Percentiles rank a stretch among this genome's conserved stretches.
These are phyloP conservation scores for Anas georgica DNA, from an alignment of 2,797 vertebrate species.

Conservation along the genomic window DNA sequence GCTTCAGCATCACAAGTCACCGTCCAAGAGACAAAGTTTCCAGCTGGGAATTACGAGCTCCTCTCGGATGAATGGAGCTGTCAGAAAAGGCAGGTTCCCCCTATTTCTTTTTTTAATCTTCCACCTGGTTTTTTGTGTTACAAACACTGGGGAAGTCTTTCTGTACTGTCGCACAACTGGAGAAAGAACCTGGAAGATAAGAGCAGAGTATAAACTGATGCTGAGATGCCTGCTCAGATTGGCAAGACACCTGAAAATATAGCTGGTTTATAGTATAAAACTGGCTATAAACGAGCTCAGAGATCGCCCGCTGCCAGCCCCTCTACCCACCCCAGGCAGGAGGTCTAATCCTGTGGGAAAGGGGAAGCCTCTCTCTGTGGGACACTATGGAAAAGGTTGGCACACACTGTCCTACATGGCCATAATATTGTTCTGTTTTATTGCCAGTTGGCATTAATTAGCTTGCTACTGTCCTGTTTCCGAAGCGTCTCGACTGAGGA, in stretches of 20 bases:
- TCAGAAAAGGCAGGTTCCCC: not conserved
- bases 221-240: not conserved
- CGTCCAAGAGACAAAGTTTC: not conserved
- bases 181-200: not conserved
- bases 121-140: not conserved
- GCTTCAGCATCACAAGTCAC: not conserved
- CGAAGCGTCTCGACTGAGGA: not conserved
- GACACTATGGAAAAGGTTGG: not conserved
- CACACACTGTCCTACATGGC: not conserved
- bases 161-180: not conserved
- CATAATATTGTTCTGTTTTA: not conserved
- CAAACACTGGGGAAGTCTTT: not conserved
- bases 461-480: not conserved
- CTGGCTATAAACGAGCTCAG: not conserved
- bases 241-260: not conserved
- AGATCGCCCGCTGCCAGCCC: not conserved
- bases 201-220: not conserved
- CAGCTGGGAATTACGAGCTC: not conserved
- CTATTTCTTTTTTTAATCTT: not conserved
- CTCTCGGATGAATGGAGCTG: not conserved
- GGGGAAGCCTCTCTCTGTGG: not conserved
- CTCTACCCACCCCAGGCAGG: not conserved
- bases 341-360: not conserved
- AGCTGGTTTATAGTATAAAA: not conserved
- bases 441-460: constrained; percentile 2